Conservation (phyloP, 1,140 invertebrate species). For the Brachionus manjavacas region DNA sequence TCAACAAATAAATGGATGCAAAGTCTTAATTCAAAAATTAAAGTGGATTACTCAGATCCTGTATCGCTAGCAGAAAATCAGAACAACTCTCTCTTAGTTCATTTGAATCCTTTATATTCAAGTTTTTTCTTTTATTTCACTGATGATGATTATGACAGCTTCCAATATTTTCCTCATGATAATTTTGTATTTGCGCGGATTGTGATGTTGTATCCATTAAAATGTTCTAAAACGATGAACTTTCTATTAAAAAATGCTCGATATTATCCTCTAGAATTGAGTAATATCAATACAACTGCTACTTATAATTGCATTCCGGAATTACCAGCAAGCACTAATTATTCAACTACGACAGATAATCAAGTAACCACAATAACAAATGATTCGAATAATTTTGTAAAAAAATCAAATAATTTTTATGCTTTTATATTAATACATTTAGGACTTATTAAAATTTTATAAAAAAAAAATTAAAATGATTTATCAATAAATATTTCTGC, state of each 20-base stretch:
- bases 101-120: background rate
- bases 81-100: background rate
- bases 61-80: background rate
- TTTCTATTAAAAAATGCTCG: background rate
- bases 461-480: background rate
- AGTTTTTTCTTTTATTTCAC: background rate
- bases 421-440: background rate
- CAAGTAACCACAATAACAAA: background rate
- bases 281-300: background rate
- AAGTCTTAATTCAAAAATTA: background rate
- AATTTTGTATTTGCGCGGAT: background rate
- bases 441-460: too few species aligned
- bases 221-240: background rate
- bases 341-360: background rate
- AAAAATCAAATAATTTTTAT: background rate
- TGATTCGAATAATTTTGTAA: background rate
- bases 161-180: background rate
- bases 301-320: background rate
- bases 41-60: background rate
- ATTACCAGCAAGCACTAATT: background rate
- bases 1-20: conserved; percentile 27
- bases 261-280: background rate
- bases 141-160: background rate
- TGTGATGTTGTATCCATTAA: background rate
- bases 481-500: too few species aligned